These are phyloP conservation scores for Drosophila carrolli DNA, from an alignment of 1,140 invertebrate genomes.

Conservation along the genomic window DNA sequence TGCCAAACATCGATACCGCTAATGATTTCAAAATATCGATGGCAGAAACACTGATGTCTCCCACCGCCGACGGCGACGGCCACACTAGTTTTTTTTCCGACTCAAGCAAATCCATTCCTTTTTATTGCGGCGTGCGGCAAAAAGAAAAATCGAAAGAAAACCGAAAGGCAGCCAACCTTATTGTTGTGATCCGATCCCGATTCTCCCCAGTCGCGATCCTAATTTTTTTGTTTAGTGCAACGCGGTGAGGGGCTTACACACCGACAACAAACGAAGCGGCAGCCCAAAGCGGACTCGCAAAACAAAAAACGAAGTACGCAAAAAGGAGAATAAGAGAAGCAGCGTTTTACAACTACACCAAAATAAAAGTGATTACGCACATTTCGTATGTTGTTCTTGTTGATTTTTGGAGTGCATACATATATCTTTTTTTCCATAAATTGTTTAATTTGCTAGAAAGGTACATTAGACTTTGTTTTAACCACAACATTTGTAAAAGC, in stretches of 20 bases:
- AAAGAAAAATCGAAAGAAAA: neutral
- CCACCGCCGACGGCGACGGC: too few species aligned
- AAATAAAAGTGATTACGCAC: slow-evolving; percentile 71
- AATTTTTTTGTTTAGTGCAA: slow-evolving; percentile 35
- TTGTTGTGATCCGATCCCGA: slow-evolving; percentile 9
- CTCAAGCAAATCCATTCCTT: neutral
- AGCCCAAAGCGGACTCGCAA: slow-evolving; percentile 38
- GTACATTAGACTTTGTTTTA: slow-evolving; percentile 21
- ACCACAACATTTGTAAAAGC: slow-evolving; percentile 65
- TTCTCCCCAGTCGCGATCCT: neutral
- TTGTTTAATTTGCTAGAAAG: slow-evolving; percentile 41
- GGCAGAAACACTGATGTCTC: too few species aligned
- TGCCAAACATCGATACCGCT: too few species aligned
- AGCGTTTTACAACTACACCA: slow-evolving; percentile 27
- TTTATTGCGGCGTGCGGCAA: slow-evolving; percentile 5
- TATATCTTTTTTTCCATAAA: slow-evolving; percentile 21
- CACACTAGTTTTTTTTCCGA: slow-evolving; percentile 2
- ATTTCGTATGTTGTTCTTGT: slow-evolving; percentile 25
- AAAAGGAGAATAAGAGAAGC: slow-evolving; percentile 22
- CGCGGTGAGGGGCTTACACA: slow-evolving; percentile 10
- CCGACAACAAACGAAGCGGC: slow-evolving; percentile 29
- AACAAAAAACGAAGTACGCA: slow-evolving; percentile 37
- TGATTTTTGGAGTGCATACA: slow-evolving; percentile 33
- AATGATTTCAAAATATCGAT: too few species aligned
- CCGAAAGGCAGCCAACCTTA: slow-evolving; percentile 3